A percentile compares a stretch with the other conserved stretches of the same genome.
phyloP scores from a whole-genome alignment of 2,797 vertebrate species.

The Mareca strepera region DNA sequence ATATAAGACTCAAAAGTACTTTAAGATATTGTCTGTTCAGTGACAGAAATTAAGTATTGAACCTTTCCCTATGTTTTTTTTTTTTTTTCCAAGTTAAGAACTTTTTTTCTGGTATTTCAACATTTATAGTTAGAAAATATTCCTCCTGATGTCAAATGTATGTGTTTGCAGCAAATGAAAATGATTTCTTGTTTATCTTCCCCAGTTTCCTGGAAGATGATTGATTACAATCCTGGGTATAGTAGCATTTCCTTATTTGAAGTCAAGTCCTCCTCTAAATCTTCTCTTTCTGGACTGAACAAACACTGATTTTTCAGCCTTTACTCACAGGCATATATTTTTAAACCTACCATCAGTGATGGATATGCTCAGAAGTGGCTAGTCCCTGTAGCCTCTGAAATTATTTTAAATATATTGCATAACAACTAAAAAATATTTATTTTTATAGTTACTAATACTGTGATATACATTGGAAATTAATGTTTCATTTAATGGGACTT shows the following conservation, averaged over 20 bases:
- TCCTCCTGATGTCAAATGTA: fast-evolving
- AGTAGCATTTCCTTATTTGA: not conserved
- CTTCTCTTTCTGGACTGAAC: not conserved
- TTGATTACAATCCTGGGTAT: not conserved
- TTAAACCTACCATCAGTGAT: not conserved
- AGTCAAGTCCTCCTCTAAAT: not conserved
- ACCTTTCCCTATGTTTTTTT: not conserved
- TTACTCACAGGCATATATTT: not conserved
- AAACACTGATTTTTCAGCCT: not conserved
- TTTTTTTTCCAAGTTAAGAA: not conserved
- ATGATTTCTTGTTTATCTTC: not conserved
- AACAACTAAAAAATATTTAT: not conserved
- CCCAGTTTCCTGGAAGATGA: not conserved
- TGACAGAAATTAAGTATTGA: not conserved
- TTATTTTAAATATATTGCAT: not conserved
- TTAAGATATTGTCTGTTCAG: not conserved
- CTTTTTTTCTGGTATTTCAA: not conserved
- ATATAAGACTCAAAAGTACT: not conserved
- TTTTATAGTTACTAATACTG: not conserved
- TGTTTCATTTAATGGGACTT: not conserved
- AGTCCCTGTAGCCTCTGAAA: not conserved
- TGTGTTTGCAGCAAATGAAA: not conserved
- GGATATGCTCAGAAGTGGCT: not conserved
- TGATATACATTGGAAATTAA: not conserved
- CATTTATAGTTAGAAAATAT: not conserved